Conservation (phyloP, 2,888 invertebrate species). For the Chydorus sphaericus region DNA sequence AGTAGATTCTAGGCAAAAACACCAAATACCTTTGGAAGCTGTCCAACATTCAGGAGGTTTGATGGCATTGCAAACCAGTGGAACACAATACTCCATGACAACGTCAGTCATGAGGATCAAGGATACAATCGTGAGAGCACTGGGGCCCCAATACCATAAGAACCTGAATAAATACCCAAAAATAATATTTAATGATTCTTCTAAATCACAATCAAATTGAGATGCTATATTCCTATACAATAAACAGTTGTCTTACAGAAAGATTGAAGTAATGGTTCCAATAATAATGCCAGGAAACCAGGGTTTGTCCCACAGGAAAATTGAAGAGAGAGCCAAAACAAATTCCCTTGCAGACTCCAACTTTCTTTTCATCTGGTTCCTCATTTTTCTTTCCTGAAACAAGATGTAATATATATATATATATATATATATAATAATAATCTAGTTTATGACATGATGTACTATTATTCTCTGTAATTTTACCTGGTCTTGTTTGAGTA, state of each 20-base stretch:
- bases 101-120: not conserved
- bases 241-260: not conserved
- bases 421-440: no score
- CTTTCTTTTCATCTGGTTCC: not conserved
- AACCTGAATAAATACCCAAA: no score
- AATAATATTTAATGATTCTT: not conserved
- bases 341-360: not conserved
- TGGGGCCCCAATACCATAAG: not conserved
- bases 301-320: not conserved
- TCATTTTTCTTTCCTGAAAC: not conserved
- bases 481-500: not conserved
- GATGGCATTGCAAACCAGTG: not conserved
- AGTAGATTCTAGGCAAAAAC: not conserved
- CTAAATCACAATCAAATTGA: not conserved
- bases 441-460: no score
- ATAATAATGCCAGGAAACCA: not conserved
- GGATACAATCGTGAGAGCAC: not conserved
- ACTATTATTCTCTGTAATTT: not conserved
- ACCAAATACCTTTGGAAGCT: not conserved
- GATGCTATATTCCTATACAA: no score
- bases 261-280: not conserved
- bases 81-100: not conserved
- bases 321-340: not conserved
- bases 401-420: no score
- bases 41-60: not conserved